Evolutionary conservation across 2,797 vertebrate genomes (phyloP).

Genomic region (Pseudochaenichthys georgianus): DNA sequence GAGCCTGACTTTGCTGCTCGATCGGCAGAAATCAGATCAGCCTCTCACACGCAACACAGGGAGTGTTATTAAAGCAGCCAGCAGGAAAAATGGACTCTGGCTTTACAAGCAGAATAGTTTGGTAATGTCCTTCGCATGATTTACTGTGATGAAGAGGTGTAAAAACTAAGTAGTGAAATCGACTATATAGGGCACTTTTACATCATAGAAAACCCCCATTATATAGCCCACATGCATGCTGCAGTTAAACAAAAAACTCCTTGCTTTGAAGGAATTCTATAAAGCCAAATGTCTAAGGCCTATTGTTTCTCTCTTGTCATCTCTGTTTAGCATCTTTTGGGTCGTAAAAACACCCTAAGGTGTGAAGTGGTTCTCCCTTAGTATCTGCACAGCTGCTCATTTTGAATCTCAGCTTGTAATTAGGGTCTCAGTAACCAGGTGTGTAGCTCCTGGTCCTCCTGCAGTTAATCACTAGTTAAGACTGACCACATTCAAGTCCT

Average conservation of each 20-base stretch:
- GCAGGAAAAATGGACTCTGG: conserved; percentile 25
- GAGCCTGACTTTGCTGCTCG: conserved; percentile 42
- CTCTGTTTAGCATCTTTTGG: conserved; percentile 22
- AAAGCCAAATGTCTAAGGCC: neutral
- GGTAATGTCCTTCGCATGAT: conserved; percentile 1
- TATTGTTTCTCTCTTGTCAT: conserved; percentile 11
- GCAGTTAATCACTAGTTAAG: conserved; percentile 32
- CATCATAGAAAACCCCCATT: neutral
- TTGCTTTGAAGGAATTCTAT: conserved; percentile 10
- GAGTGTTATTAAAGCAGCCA: conserved; percentile 32
- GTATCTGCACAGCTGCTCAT: conserved; percentile 57
- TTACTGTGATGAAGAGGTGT: neutral
- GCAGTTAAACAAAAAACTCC: neutral
- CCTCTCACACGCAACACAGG: conserved; percentile 40
- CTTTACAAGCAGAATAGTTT: conserved; percentile 7
- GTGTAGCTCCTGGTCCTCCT: conserved; percentile 49
- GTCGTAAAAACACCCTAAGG: conserved; percentile 57
- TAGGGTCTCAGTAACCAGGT: conserved; percentile 56
- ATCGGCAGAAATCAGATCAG: conserved; percentile 65
- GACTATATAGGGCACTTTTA: neutral
- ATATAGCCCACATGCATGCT: neutral
- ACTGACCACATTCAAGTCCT: conserved; percentile 18
- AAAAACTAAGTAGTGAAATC: neutral
- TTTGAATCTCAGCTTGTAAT: conserved; percentile 55
- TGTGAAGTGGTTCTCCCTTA: conserved; percentile 53